A percentile compares a stretch with the other conserved stretches of the same genome.
Conservation (phyloP, 2,113 vertebrate species). For the Melanocharis versteri region DNA sequence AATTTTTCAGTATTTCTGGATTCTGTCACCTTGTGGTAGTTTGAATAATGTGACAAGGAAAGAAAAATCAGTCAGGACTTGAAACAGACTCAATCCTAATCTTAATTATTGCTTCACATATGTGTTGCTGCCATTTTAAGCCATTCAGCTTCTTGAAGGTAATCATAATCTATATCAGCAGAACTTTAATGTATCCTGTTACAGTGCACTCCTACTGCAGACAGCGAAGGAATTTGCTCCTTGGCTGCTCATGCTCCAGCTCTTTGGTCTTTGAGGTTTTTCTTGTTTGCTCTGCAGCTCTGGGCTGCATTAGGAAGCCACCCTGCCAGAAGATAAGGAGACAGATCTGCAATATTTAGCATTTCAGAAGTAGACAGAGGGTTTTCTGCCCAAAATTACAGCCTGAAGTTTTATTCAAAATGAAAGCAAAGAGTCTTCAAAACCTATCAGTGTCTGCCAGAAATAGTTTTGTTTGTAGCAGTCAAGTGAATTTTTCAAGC, state of each 20-base stretch:
- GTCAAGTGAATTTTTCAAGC: not conserved
- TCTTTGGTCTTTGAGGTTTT: not conserved
- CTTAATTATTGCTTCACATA: not conserved
- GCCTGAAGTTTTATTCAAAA: not conserved
- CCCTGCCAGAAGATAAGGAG: not conserved
- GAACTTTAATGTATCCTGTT: not conserved
- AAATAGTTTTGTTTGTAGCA: not conserved
- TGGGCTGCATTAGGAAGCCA: not conserved
- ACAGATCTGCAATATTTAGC: not conserved
- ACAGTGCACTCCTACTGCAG: not conserved
- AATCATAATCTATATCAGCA: not conserved
- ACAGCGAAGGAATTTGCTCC: not conserved
- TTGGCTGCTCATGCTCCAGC: not conserved
- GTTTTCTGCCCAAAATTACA: not conserved
- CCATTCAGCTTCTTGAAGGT: not conserved
- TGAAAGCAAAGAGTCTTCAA: not conserved
- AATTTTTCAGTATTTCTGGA: not conserved
- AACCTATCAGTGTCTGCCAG: not conserved
- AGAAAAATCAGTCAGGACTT: not conserved
- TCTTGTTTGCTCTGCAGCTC: not conserved
- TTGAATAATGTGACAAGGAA: not conserved
- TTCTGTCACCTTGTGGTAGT: not conserved
- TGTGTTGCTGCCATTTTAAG: not conserved
- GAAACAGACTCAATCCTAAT: not conserved
- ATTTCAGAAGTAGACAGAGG: not conserved